Percentiles rank a stretch among this genome's conserved stretches.
Evolutionary conservation across 2,113 vertebrate species (phyloP).

Genomic region (Eretmochelys imbricata): DNA sequence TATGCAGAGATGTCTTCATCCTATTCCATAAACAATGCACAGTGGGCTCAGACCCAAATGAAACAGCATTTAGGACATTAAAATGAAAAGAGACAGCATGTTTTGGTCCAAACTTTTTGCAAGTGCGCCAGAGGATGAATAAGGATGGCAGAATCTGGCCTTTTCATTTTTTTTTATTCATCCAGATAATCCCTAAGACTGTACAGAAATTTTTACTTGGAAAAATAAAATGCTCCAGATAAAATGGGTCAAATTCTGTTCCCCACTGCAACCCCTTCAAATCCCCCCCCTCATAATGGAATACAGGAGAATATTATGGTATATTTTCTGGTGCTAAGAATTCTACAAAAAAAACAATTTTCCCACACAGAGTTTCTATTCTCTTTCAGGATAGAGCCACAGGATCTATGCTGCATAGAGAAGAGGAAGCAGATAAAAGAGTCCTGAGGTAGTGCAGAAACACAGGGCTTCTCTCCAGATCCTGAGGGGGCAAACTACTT

Average conservation of each 20-base stretch:
- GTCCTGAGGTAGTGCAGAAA: background rate
- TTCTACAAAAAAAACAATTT: background rate
- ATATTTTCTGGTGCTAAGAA: accelerated
- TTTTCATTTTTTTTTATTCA: background rate
- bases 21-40: background rate
- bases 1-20: background rate
- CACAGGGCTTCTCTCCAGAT: background rate
- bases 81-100: background rate
- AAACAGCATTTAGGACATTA: background rate
- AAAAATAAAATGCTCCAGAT: background rate
- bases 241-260: background rate
- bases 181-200: background rate
- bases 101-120: background rate
- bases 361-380: background rate
- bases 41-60: background rate
- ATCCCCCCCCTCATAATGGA: background rate
- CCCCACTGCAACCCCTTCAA: background rate
- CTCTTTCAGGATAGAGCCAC: background rate
- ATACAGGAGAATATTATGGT: background rate
- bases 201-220: background rate
- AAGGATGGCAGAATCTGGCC: background rate
- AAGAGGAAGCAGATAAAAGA: background rate
- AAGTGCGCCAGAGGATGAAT: background rate
- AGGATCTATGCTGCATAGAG: background rate
- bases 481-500: background rate